Conservation (phyloP, 2,888 invertebrate species). For the Chrysomela aeneicollis region DNA sequence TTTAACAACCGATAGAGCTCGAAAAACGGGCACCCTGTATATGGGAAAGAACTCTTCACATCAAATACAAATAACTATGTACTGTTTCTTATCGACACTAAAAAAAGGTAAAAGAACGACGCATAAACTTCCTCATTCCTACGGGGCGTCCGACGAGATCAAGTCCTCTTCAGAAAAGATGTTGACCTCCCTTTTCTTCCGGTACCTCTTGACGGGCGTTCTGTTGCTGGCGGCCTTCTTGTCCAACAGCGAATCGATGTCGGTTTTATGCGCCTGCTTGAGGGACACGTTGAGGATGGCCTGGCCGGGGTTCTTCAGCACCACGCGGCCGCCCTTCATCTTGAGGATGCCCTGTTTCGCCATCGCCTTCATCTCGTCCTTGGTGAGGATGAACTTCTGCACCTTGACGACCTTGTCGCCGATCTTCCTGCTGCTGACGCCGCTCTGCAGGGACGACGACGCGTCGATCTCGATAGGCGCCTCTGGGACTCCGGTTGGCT, state of each 20-base stretch:
- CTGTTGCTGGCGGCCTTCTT: constrained; percentile 28
- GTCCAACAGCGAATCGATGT: constrained; percentile 43
- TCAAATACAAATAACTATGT: no score
- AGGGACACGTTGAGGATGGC: constrained; percentile 45
- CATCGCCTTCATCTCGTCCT: constrained; percentile 73
- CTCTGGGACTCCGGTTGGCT: not conserved
- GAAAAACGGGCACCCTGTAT: no score
- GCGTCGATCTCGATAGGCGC: constrained; percentile 32
- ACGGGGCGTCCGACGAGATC: not conserved
- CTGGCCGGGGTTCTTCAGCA: constrained; percentile 43
- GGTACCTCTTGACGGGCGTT: constrained; percentile 38
- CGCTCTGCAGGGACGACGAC: not conserved
- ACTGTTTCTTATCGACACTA: no score
- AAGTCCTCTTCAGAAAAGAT: not conserved
- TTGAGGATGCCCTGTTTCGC: constrained; percentile 64
- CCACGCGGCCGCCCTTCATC: constrained; percentile 44
- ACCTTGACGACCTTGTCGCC: constrained; percentile 71
- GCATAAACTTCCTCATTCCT: not conserved
- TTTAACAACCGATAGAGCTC: no score
- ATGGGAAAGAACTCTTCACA: no score
- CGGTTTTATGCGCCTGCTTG: constrained; percentile 43
- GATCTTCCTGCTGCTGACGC: constrained; percentile 60
- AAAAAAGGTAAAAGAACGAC: no score
- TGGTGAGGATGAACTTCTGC: constrained; percentile 72
- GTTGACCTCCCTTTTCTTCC: constrained; percentile 17